Percentiles rank a stretch among this genome's conserved stretches.
phyloP scores from a whole-genome alignment of 2,797 vertebrate genomes.

The Lagocephalus sceleratus region DNA sequence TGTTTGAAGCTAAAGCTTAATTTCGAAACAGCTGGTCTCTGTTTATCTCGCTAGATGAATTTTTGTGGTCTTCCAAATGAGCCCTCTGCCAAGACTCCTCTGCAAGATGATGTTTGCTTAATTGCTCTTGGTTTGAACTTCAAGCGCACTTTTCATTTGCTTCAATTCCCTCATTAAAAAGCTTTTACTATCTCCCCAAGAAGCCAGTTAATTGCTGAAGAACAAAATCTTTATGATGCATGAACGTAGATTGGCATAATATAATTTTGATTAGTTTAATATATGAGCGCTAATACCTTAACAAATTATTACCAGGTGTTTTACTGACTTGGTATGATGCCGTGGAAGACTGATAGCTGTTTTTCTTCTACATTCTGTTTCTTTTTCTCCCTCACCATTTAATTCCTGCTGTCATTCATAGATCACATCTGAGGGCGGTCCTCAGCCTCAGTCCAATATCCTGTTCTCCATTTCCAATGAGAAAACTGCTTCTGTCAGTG shows the following conservation, averaged over 20 bases:
- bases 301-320: constrained; percentile 15
- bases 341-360: constrained; percentile 8
- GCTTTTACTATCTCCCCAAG: constrained; percentile 19
- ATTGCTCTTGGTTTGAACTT: constrained; percentile 32
- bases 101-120: constrained; percentile 27
- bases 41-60: constrained; percentile 19
- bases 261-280: constrained; percentile 16
- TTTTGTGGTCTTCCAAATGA: constrained; percentile 31
- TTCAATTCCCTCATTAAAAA: constrained; percentile 32
- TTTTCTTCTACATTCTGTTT: neutral
- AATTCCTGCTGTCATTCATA: constrained; percentile 47
- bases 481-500: constrained; percentile 78
- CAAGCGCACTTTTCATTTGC: constrained; percentile 27
- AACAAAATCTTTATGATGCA: constrained; percentile 7
- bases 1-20: constrained; percentile 3
- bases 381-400: constrained; percentile 1
- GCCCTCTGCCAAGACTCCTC: constrained; percentile 15
- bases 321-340: constrained; percentile 10
- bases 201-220: constrained; percentile 19
- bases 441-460: constrained; percentile 94
- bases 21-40: constrained; percentile 21
- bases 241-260: constrained; percentile 6
- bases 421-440: constrained; percentile 95
- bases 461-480: constrained; percentile 83
- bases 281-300: constrained; percentile 14